Evolutionary conservation across 2,888 invertebrate genomes (phyloP).

Genomic region (Lucinisca nassula): DNA sequence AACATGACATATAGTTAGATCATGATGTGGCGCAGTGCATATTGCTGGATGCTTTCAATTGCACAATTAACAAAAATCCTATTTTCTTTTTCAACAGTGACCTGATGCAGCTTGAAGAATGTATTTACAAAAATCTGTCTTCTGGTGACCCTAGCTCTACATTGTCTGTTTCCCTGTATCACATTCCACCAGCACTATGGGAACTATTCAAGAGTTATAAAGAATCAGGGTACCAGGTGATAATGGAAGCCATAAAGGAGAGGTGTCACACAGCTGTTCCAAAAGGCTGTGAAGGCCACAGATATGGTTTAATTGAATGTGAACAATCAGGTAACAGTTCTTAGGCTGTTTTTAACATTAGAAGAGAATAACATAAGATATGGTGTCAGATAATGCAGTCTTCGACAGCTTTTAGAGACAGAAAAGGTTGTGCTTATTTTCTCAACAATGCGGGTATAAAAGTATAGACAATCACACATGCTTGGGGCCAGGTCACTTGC

Average conservation of each 20-base stretch:
- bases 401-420: too few relatives aligned
- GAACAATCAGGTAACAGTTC: not conserved
- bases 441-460: too few relatives aligned
- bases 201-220: conserved; percentile 3
- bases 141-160: not conserved
- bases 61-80: not conserved
- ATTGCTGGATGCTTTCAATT: too few relatives aligned
- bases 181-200: not conserved
- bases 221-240: not conserved
- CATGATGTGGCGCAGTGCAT: too few relatives aligned
- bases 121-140: not conserved
- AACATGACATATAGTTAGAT: too few relatives aligned
- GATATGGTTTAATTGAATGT: not conserved
- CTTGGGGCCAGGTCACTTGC: too few relatives aligned
- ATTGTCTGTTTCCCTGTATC: not conserved
- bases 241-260: not conserved
- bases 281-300: not conserved
- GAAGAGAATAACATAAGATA: too few relatives aligned
- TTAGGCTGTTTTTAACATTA: not conserved
- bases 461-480: too few relatives aligned
- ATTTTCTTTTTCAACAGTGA: not conserved
- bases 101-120: not conserved
- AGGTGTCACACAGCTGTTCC: not conserved
- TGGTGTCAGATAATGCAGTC: too few relatives aligned
- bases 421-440: too few relatives aligned